Base-by-base conservation (phyloP, 2,888 invertebrate genomes). In the Netelia virgata region DNA sequence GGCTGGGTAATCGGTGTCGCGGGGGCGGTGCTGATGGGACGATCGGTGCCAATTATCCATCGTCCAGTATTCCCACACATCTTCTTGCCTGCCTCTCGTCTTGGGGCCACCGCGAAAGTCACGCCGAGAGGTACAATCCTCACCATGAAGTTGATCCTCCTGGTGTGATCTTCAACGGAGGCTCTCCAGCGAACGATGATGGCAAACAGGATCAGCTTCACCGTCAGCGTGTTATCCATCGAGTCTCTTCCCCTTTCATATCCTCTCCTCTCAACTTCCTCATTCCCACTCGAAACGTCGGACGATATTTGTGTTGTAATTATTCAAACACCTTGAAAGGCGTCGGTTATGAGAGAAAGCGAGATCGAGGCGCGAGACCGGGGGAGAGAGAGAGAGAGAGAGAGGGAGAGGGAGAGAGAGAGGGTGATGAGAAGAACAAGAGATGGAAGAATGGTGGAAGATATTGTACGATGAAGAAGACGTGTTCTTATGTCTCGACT, bases 1-100 rank as follows among this genome's bases (percentile, higher is more conserved):
- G 66, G 47, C 8, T 36, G 50, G 77, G 82, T 86, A 86, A 86
- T 86, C 85, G 84, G 70, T 79, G 79, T 79, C 80, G 83, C 76
- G 86, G 85, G 76, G 86, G 86, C 86, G 85, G 82, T 81, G 63
- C 86, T 77, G 86, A 83, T 86, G 86, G 82, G 83, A 83, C 85
- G 83, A 83, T 84, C 81, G 81, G 86, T 86, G 75, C 85, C 84
- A 86, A 86, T 86, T 86, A 86, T 86, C 84, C 83, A 81, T 84
- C 86, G 85, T 83, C 79, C 85, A 86, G 85, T 86, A 83, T 85
- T 85, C 76, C 80, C 80, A 83, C 83, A 77, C 68, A 66, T 76
- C 66, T 64, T 14, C 50, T 55, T 28, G 43, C 74, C 68, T 61
- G 75, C 70, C 81, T 64, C 61, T 82, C 69, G 57, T 73, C 61